Evolutionary conservation across 2,113 vertebrate species (phyloP).

Genomic region (Hippocampus barbouri): DNA sequence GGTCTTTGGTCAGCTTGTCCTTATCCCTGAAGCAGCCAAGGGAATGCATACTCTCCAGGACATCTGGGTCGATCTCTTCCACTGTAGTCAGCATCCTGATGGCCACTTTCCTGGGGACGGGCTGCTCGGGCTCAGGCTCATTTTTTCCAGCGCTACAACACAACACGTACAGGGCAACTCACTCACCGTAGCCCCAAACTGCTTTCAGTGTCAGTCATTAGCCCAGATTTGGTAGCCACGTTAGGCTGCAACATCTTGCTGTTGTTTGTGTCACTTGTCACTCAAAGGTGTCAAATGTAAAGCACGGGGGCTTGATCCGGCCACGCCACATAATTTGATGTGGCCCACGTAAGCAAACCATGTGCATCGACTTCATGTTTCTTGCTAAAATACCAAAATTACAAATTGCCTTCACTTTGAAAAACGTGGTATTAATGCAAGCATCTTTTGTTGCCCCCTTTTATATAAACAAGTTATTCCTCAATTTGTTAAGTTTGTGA

Average conservation of each 20-base stretch:
- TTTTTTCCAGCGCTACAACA: constrained; percentile 90
- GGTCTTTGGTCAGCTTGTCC: constrained; percentile 95
- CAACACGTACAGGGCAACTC: neutral
- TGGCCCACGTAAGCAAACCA: too few species aligned
- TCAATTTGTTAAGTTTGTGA: too few species aligned
- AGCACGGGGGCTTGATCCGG: too few species aligned
- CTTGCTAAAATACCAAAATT: too few species aligned
- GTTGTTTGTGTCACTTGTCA: neutral
- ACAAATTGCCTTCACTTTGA: too few species aligned
- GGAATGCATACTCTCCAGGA: constrained; percentile 98
- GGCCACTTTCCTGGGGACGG: constrained; percentile 91
- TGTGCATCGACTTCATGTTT: too few species aligned
- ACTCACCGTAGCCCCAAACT: neutral
- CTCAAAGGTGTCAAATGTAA: too few species aligned
- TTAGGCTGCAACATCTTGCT: neutral
- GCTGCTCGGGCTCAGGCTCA: constrained; percentile 96
- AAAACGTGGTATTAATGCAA: too few species aligned
- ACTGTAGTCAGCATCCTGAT: constrained; percentile 85
- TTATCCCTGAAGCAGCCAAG: constrained; percentile 98
- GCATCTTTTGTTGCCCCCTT: too few species aligned
- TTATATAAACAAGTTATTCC: too few species aligned
- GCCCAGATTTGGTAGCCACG: neutral
- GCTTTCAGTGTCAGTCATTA: neutral
- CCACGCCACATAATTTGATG: too few species aligned
- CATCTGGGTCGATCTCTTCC: constrained; percentile 96